Evolutionary conservation across 2,888 invertebrate genomes (phyloP), one percentile per base, ranked within the genome.

Genomic region (Lamellibrachia satsuma): DNA sequence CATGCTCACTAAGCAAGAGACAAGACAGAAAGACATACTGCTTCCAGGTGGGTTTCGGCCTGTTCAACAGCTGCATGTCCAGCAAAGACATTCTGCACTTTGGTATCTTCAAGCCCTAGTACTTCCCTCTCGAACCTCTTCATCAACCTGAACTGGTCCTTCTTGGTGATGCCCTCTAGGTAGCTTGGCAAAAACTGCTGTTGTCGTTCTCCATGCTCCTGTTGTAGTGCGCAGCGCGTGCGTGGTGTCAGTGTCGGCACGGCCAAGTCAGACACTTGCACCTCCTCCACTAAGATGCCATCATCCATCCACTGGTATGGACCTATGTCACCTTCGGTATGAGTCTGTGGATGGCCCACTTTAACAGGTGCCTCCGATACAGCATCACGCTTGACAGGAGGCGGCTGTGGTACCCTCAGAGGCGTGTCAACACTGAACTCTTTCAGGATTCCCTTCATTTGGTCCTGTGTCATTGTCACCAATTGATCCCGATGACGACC

Each of bases 351-450:
- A 39, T n/a, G 55, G 8, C 8, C 7, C 15, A 52, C 91, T 39
- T 9, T 91, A 3, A 51, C 60, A n/a, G 92, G 57, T 11, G 39
- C 22, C 22, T 60, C n/a, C 11, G 52, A 52, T 90, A 27, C 57
- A 15, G n/a, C 51, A 2, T n/a, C 51, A 39, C n/a, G 51, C 75
- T 60, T 91, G 3, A 52, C 27, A 52, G 92, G 75, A 39, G 15
- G 15, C 52, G 60, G 91, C 52, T 75, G 52, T 9, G 95, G 95
- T 7, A 96, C 93, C 92, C 94, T 95, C 3, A 95, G 96, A 60
- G 95, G 93, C 7, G 95, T 96, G 7, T 96, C 96, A 22, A 95
- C 93, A 94, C 95, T 96, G 92, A 96, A 96, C 91, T 95, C 94
- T 93, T 94, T 95, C 91, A 96, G 93, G 7, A 95, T 94, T 55